These are phyloP conservation scores for Cactoblastis cactorum DNA, from an alignment of 2,888 invertebrate genomes.

Conservation along the genomic window DNA sequence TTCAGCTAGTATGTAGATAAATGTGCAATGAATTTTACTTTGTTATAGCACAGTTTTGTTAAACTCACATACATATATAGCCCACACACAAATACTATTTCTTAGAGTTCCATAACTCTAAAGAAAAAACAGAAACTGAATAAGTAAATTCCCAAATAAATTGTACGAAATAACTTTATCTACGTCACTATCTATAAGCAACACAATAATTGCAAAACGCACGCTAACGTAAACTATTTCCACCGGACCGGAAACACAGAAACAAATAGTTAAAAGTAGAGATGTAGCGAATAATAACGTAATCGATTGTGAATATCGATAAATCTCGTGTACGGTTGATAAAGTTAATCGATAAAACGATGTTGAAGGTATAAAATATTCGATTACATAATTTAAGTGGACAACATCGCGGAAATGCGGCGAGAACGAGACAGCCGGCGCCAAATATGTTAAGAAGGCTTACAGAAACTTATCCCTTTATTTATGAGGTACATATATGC, in stretches of 20 bases:
- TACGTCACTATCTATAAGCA: no score
- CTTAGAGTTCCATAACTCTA: no score
- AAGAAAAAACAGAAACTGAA: no score
- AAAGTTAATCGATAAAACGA: conserved; percentile 36
- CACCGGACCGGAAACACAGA: conserved; percentile 17
- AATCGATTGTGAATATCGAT: conserved; percentile 41
- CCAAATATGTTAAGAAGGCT: conserved; percentile 36
- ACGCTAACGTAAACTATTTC: conserved; percentile 2
- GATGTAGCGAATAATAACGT: conserved; percentile 26
- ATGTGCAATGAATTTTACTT: no score
- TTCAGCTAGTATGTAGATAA: no score
- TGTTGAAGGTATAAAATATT: conserved; percentile 38
- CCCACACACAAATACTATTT: no score
- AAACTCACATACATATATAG: no score
- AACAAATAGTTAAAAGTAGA: conserved; percentile 22
- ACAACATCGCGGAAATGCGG: conserved; percentile 35
- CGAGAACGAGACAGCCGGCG: conserved; percentile 42
- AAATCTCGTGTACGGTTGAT: conserved; percentile 27
- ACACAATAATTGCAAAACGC: conserved; percentile 12
- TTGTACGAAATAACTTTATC: no score
- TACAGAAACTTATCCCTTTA: conserved; percentile 8
- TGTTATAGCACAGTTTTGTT: no score
- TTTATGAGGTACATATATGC: neutral
- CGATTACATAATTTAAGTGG: conserved; percentile 65
- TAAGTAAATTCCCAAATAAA: no score